Conservation (phyloP, 1,140 invertebrate species). For the Gryllus bimaculatus region DNA sequence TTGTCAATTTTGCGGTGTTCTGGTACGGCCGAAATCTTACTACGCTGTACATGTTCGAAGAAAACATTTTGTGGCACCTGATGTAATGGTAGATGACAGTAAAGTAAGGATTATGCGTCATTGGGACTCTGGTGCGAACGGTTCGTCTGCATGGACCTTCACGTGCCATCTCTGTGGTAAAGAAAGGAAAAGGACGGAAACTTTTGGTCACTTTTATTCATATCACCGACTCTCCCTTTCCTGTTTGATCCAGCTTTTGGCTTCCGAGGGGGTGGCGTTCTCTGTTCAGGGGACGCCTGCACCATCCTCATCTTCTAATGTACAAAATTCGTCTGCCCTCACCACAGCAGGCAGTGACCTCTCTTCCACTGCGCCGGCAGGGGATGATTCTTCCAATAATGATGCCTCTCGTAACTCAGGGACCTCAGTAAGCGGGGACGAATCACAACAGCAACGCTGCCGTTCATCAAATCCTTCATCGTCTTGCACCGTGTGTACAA, state of each 20-base stretch:
- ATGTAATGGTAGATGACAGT: conserved; percentile 15
- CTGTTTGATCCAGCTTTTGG: conserved; percentile 20
- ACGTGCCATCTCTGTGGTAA: conserved; percentile 21
- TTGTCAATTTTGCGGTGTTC: conserved; percentile 23
- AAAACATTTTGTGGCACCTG: conserved; percentile 22
- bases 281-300: conserved; percentile 19
- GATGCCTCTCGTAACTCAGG: conserved; percentile 20
- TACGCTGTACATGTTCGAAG: conserved; percentile 21
- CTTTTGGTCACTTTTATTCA: conserved; percentile 23
- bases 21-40: conserved; percentile 22
- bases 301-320: conserved; percentile 12
- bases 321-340: conserved; percentile 9
- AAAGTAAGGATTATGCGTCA: conserved; percentile 16
- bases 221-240: conserved; percentile 21
- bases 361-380: not conserved
- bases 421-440: conserved; percentile 17
- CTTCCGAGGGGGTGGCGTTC: conserved; percentile 16
- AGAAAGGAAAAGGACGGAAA: conserved; percentile 20
- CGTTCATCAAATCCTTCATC: conserved; percentile 8
- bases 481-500: conserved; percentile 21
- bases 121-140: conserved; percentile 13
- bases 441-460: conserved; percentile 12
- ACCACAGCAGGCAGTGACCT: not conserved
- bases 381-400: conserved; percentile 12
- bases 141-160: conserved; percentile 20